Conservation (phyloP, 2,113 vertebrate species). For the Nerophis lumbriciformis region DNA sequence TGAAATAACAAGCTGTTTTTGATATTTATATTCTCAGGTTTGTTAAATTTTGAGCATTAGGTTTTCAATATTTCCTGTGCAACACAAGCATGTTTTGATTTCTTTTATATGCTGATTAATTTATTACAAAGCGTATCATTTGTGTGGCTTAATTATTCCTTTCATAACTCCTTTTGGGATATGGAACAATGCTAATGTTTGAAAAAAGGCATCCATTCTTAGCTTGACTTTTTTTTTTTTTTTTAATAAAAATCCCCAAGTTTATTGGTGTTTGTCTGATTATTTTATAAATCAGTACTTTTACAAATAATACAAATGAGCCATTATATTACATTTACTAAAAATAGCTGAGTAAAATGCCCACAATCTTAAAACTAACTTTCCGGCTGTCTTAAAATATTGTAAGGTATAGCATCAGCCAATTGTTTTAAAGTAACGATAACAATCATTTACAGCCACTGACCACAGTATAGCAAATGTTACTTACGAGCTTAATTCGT, state of each 20-base stretch:
- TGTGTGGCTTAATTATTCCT: conserved; percentile 70
- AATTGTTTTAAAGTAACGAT: too few relatives aligned
- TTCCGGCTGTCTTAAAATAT: too few relatives aligned
- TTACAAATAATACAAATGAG: too few relatives aligned
- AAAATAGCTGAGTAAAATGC: too few relatives aligned
- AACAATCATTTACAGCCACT: too few relatives aligned
- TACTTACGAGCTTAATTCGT: too few relatives aligned
- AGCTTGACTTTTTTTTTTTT: conserved; percentile 61
- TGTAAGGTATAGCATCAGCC: too few relatives aligned
- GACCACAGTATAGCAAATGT: too few relatives aligned
- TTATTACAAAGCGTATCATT: conserved; percentile 70
- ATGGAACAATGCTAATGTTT: conserved; percentile 68
- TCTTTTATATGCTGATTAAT: conserved; percentile 68
- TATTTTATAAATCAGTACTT: not conserved
- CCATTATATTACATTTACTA: too few relatives aligned
- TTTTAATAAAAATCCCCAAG: conserved; percentile 57
- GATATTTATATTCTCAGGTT: conserved; percentile 76
- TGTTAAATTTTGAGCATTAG: conserved; percentile 62
- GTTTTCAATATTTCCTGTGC: conserved; percentile 58
- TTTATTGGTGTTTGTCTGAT: conserved; percentile 13
- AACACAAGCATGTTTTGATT: conserved; percentile 62
- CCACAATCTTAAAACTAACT: too few relatives aligned
- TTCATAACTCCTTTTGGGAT: conserved; percentile 66
- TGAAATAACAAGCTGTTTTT: conserved; percentile 63
- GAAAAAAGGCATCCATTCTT: conserved; percentile 58